Conservation (phyloP, 1,140 invertebrate genomes). For the Augochlora pura region DNA sequence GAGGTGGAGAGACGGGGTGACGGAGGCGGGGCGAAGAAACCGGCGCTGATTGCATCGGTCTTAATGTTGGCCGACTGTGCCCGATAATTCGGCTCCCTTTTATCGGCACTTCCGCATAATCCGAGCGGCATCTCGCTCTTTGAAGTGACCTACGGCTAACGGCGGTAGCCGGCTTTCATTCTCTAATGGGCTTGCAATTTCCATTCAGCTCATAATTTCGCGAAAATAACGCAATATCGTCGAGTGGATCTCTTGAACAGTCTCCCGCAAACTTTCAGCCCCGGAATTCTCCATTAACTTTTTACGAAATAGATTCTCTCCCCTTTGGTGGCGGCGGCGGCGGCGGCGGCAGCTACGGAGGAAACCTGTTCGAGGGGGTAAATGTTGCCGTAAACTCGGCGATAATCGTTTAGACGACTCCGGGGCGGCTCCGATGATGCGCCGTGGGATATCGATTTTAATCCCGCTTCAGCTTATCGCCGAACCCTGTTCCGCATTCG, state of each 20-base stretch:
- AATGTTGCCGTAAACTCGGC: constrained; percentile 32
- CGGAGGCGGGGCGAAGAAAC: constrained; percentile 18
- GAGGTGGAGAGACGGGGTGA: neutral
- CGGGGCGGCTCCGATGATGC: constrained; percentile 5
- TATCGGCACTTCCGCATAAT: constrained; percentile 18
- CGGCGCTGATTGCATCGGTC: constrained; percentile 36
- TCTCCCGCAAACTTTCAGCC: constrained; percentile 13
- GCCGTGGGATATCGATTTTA: constrained; percentile 32
- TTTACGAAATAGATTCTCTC: constrained; percentile 8
- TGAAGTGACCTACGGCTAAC: neutral
- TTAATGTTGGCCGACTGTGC: constrained; percentile 27
- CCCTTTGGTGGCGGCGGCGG: neutral
- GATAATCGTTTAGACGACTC: constrained; percentile 28
- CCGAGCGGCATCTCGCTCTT: constrained; percentile 22
- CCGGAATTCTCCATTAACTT: constrained; percentile 32
- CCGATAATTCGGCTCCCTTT: constrained; percentile 32
- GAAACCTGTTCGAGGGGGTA: neutral
- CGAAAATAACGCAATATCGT: constrained; percentile 33
- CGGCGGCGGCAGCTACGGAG: neutral
- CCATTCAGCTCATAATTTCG: constrained; percentile 11
- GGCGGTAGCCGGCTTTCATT: neutral
- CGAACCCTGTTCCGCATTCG: neutral
- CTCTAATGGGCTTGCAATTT: constrained; percentile 10
- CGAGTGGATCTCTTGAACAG: constrained; percentile 25
- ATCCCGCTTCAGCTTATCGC: neutral